Conservation (phyloP, 2,113 vertebrate genomes). For the Otus sunia region DNA sequence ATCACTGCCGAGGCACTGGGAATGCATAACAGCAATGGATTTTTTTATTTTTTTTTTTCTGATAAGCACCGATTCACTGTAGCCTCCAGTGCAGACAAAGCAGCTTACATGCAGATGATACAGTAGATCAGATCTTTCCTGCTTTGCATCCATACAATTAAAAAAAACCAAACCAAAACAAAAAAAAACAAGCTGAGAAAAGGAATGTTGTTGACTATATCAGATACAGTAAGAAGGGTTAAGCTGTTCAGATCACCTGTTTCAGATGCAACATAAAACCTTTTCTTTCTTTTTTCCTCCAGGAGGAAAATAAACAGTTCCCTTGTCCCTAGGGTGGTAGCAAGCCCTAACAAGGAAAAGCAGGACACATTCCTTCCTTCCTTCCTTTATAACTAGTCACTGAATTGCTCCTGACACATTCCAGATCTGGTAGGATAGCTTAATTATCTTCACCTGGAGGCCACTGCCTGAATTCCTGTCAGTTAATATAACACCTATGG, state of each 20-base stretch:
- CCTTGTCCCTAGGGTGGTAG: not conserved
- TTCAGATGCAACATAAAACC: not conserved
- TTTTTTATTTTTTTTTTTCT: not conserved
- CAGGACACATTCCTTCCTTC: conserved; percentile 59
- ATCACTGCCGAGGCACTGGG: not conserved
- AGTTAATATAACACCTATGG: conserved; percentile 2
- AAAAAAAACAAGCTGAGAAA: not conserved
- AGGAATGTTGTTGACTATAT: not conserved
- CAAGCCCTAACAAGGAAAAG: conserved; percentile 57
- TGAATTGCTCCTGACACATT: conserved; percentile 59
- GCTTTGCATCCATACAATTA: not conserved
- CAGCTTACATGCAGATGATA: not conserved
- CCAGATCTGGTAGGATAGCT: conserved; percentile 57
- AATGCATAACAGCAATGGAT: not conserved
- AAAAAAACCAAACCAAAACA: too few species aligned
- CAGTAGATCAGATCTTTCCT: not conserved
- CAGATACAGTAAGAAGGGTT: not conserved
- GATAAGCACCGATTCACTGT: not conserved
- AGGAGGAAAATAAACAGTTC: conserved; percentile 28
- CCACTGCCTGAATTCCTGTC: conserved; percentile 51
- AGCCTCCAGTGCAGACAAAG: not conserved
- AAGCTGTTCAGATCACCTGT: not conserved
- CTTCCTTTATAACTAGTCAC: conserved; percentile 32
- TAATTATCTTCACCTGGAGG: conserved; percentile 64
- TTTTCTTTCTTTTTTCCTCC: not conserved